These are phyloP conservation scores for Theocolax elegans DNA, from an alignment of 1,140 invertebrate species.

Conservation along the genomic window DNA sequence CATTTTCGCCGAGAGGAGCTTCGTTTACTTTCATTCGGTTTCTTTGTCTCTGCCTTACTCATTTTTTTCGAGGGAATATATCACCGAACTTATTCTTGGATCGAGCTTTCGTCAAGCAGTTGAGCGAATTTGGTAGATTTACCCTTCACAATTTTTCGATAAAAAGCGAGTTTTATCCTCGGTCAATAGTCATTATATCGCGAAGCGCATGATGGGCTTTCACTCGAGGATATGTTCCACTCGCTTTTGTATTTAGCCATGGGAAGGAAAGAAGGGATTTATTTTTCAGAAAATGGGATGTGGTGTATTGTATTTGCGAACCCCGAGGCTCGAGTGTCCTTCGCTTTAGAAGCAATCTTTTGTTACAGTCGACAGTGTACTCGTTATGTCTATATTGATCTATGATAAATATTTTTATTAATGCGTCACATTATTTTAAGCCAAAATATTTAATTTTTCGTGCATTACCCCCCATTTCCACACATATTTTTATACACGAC, in stretches of 20 bases:
- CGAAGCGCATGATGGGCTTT: not conserved
- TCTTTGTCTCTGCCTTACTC: not conserved
- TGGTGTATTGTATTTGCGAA: not conserved
- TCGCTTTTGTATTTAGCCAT: conserved; percentile 18
- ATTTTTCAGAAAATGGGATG: conserved; percentile 2
- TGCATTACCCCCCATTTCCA: no score
- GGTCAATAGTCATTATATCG: conserved; percentile 26
- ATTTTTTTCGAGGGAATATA: not conserved
- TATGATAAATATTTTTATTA: not conserved
- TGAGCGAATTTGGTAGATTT: not conserved
- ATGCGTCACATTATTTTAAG: no score
- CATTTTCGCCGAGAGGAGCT: no score
- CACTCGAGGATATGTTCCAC: conserved; percentile 10
- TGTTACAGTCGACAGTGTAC: not conserved
- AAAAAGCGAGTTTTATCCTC: no score
- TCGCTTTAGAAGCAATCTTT: not conserved
- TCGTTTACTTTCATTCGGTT: not conserved
- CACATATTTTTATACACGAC: no score
- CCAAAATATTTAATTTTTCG: no score
- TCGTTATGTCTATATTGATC: not conserved
- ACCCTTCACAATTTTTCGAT: no score
- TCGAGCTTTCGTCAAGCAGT: conserved; percentile 7
- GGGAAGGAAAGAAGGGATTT: conserved; percentile 14
- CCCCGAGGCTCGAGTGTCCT: not conserved
- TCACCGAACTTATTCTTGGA: not conserved